These are phyloP conservation scores for Cromileptes altivelis DNA, from an alignment of 2,113 vertebrate species.

Conservation along the genomic window DNA sequence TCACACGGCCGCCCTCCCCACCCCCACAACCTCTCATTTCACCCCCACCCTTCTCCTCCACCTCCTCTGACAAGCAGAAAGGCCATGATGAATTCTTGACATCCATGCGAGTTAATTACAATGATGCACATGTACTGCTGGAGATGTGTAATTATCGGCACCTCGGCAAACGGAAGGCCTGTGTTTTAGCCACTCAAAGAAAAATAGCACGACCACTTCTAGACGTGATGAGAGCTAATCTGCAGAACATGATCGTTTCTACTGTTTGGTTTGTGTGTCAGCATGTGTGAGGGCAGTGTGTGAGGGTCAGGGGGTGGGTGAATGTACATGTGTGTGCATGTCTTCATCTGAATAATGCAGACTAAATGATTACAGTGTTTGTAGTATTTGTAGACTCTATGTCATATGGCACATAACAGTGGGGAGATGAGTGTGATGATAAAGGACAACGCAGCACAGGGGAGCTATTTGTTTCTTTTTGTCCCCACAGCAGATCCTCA, in stretches of 20 bases:
- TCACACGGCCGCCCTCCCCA: not conserved
- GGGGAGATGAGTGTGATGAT: not conserved
- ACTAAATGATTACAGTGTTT: not conserved
- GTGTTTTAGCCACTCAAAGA: conserved; percentile 41
- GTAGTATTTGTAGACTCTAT: not conserved
- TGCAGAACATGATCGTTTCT: not conserved
- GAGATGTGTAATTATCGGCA: conserved; percentile 80
- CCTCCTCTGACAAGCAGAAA: conserved; percentile 44
- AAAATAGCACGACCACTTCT: conserved; percentile 38
- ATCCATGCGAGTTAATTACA: conserved; percentile 81
- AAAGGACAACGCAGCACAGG: not conserved
- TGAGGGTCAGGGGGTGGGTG: not conserved
- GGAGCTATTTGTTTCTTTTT: not conserved
- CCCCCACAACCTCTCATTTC: not conserved
- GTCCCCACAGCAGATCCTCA: not conserved
- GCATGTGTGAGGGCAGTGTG: not conserved
- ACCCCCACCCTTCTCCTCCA: not conserved
- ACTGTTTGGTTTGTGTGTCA: conserved; percentile 23
- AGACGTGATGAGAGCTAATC: conserved; percentile 32
- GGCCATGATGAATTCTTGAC: conserved; percentile 76
- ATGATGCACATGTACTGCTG: conserved; percentile 67
- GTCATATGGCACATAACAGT: not conserved
- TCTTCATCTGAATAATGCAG: conserved; percentile 7
- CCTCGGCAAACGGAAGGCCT: conserved; percentile 42
- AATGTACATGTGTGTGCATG: not conserved